Evolutionary conservation across 2,113 vertebrate genomes (phyloP), one percentile per base, ranked within the genome.

Genomic region (Bungarus multicinctus): DNA sequence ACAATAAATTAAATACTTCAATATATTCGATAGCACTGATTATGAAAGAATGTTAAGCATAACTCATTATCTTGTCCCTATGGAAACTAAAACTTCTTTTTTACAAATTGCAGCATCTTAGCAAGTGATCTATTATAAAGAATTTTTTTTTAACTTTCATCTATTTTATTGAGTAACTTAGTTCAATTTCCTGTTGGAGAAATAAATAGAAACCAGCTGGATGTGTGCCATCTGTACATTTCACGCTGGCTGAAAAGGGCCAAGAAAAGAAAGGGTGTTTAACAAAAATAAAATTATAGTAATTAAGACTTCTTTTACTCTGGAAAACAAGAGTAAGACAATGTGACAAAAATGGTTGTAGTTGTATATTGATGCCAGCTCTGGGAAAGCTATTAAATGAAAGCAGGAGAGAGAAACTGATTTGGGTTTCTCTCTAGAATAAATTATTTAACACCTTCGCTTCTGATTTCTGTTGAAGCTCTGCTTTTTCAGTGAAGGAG

Each of bases 211-310:
- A 25, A 54, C 91, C 94, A 93, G 0, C 0, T 90, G 93, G 92
- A 90, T 39, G 3, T 93, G 54, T 34, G 39, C 91, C 91, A 88
- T 89, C 39, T 50, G 88, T 85, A 54, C 92, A 88, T 91, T 50
- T 89, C 91, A 92, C 53, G 90, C 81, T 30, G 57, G 54, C 30
- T 94, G 95, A 69, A 0, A 0, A 58, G 94, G 94, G 94, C 39
- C 22, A 88, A 86, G 93, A 69, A 91, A 90, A 89, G 93, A 87
- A 87, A 22, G 1, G 7, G 90, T n/a, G 0, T 85, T 60, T 85
- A 39, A 18, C 54, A 91, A 16, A 96, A 94, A 92, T 93, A 25
- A 87, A 96, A 96, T 94, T 16, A 69, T 0, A 3, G 30, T 85
- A 91, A 94, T 94, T 93, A 92, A 94, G 94, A 25, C 64, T 52